phyloP scores from a whole-genome alignment of 2,113 vertebrate species.

The Paralichthys olivaceus region DNA sequence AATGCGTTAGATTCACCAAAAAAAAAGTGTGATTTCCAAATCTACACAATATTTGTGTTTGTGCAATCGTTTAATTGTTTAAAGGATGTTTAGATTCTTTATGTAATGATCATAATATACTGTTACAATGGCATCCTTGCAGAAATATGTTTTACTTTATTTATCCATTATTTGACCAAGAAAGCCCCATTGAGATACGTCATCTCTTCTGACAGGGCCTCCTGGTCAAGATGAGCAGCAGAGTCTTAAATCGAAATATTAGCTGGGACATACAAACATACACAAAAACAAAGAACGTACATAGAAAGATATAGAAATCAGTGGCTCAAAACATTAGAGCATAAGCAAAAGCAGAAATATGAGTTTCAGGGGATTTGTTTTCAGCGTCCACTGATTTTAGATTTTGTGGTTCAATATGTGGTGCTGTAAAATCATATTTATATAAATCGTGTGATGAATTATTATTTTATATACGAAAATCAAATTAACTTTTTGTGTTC shows the following conservation, averaged over 20 bases:
- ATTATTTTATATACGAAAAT: conserved; percentile 2
- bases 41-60: not conserved
- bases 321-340: too few species aligned
- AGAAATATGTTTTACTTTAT: not conserved
- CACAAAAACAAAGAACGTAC: too few species aligned
- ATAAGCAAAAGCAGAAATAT: not conserved
- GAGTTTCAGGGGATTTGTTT: not conserved
- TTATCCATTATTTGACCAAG: too few species aligned
- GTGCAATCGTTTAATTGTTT: not conserved
- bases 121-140: not conserved
- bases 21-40: not conserved
- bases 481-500: not conserved
- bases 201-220: too few species aligned
- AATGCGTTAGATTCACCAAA: conserved; percentile 4
- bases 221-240: too few species aligned
- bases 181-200: too few species aligned
- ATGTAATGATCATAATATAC: not conserved
- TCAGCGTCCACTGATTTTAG: not conserved
- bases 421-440: not conserved
- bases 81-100: not conserved
- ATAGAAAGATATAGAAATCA: too few species aligned
- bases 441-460: conserved; percentile 6
- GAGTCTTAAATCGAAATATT: too few species aligned
- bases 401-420: not conserved
- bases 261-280: too few species aligned